These are phyloP conservation scores for Drosophila suboccidentalis DNA, from an alignment of 2,888 invertebrate genomes.

Conservation along the genomic window DNA sequence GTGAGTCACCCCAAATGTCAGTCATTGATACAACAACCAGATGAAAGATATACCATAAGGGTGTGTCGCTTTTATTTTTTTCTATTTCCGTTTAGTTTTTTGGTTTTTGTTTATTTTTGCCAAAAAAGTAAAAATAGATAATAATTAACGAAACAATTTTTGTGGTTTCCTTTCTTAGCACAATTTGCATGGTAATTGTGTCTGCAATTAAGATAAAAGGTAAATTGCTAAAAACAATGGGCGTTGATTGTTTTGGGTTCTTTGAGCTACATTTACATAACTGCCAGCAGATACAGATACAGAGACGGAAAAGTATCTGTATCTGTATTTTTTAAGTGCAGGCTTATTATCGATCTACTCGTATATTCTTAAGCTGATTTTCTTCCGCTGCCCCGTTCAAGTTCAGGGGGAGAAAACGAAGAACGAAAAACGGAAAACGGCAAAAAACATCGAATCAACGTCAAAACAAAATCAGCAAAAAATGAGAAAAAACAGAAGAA, in stretches of 20 bases:
- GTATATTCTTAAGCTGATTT: constrained; percentile 60
- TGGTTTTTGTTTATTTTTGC: constrained; percentile 23
- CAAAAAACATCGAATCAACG: constrained; percentile 33
- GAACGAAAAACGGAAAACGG: constrained; percentile 24
- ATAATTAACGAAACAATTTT: constrained; percentile 17
- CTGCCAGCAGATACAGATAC: constrained; percentile 5
- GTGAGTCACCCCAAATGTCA: constrained; percentile 40
- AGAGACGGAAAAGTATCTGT: neutral
- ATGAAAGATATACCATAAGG: constrained; percentile 11
- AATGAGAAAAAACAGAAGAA: constrained; percentile 24
- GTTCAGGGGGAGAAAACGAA: constrained; percentile 57
- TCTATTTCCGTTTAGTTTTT: constrained; percentile 6
- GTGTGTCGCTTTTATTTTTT: constrained; percentile 23
- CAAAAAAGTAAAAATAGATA: constrained; percentile 15
- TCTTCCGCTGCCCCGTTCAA: constrained; percentile 49
- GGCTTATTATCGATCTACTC: constrained; percentile 63
- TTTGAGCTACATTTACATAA: constrained; percentile 42
- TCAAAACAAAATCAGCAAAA: constrained; percentile 10
- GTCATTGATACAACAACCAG: constrained; percentile 5
- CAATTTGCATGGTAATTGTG: constrained; percentile 44
- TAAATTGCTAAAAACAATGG: constrained; percentile 27
- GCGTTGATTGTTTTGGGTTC: constrained; percentile 4
- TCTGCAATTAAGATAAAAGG: constrained; percentile 47
- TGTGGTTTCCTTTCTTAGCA: constrained; percentile 13
- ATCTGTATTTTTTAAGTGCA: constrained; percentile 16